Base-by-base conservation (phyloP, 2,113 vertebrate species). In the Morone chrysops region DNA sequence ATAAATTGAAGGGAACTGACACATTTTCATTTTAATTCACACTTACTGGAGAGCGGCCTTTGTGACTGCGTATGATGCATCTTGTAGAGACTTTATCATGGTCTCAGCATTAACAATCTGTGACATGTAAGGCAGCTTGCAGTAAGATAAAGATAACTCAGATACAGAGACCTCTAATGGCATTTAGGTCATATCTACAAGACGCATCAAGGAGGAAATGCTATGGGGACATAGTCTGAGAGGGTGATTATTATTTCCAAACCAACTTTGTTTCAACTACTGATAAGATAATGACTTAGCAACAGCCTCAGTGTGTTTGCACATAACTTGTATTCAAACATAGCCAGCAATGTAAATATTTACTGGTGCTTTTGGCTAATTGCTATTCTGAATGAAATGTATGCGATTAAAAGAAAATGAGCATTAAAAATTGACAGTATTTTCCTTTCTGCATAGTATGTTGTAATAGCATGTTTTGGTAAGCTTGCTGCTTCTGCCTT, bases 21-120 rank as follows among this genome's bases (percentile, higher is more conserved):
- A 59, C 31, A 63, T 75, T 84, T 59, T n/a, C 13, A 60, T 70
- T 53, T 67, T 62, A 51, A 11, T 69, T 54, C 10, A n/a, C 47
- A 20, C 13, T 36, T 17, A 47, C 54, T 8, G 36, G 12, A 69
- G 43, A 36, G 16, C 47, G 43, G 41, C 57, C 18, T 67, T 61
- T 4, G 4, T 59, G 47, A 4, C 13, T 59, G 22, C 50, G 25
- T 40, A 54, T 38, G 9, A 53, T 12, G 11, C 13, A 14, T 40
- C 36, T 43, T 18, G 36, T 25, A 18, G 38, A 72, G 60, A 48
- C 7, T 59, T 51, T 13, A 5, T 18, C 59, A 51, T 67, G 8
- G 50, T 61, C 10, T 14, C n/a, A 51, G 43, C 5, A 18, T 10
- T 50, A 13, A 20, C 5, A 47, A 20, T 13, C 10, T 20, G 47